Conservation (phyloP, 2,113 vertebrate species). For the Phylloscopus trochiloides region DNA sequence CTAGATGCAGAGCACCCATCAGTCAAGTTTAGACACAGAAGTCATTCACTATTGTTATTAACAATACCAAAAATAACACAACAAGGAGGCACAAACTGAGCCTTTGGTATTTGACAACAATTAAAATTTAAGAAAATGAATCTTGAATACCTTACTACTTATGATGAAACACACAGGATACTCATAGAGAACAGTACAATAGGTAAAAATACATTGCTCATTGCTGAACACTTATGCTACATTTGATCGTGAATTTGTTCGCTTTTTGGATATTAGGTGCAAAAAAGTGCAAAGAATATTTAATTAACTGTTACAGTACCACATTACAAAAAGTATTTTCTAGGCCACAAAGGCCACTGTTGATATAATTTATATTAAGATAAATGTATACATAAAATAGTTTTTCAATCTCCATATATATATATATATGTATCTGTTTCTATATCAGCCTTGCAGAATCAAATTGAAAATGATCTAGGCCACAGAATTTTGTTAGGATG, state of each 20-base stretch:
- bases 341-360: slow-evolving; percentile 25
- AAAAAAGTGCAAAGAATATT: slow-evolving; percentile 61
- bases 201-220: slow-evolving; percentile 33
- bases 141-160: background rate
- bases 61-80: background rate
- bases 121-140: background rate
- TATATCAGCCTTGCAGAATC: background rate
- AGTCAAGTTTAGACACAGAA: background rate
- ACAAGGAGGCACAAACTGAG: background rate
- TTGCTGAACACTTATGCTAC: slow-evolving; percentile 63
- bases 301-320: slow-evolving; percentile 47
- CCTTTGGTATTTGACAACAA: slow-evolving; percentile 51
- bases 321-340: slow-evolving; percentile 60
- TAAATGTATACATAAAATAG: slow-evolving; percentile 52
- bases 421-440: background rate
- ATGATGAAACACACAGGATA: slow-evolving; percentile 7
- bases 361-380: slow-evolving; percentile 26
- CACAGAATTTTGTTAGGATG: background rate
- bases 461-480: background rate
- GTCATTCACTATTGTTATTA: background rate
- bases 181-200: slow-evolving; percentile 15
- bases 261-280: slow-evolving; percentile 51
- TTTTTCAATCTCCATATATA: slow-evolving; percentile 24
- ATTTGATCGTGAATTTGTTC: slow-evolving; percentile 46
- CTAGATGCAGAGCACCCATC: slow-evolving; percentile 11